Conservation (phyloP, 2,113 vertebrate genomes). For the Zosterops hypoxanthus region DNA sequence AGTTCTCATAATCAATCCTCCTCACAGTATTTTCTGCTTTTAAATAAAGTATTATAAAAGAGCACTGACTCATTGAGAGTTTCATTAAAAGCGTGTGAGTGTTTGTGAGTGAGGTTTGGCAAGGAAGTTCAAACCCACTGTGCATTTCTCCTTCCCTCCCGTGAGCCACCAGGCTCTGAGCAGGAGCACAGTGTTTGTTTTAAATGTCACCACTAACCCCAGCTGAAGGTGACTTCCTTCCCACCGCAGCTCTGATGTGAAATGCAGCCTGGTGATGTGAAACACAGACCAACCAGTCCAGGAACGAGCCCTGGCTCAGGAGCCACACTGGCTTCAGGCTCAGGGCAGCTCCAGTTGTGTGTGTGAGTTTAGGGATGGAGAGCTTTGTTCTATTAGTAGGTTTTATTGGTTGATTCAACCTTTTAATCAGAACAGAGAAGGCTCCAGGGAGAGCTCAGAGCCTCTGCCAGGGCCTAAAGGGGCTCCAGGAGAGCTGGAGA, state of each 20-base stretch:
- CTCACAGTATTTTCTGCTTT: neutral
- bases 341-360: neutral
- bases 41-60: neutral
- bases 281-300: neutral
- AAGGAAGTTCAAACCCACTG: neutral
- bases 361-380: neutral
- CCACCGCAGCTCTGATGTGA: neutral
- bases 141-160: neutral
- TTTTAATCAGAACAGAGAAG: neutral
- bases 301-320: neutral
- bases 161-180: neutral
- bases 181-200: neutral
- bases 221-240: neutral
- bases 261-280: neutral
- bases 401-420: neutral
- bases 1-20: neutral
- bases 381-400: neutral
- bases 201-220: neutral
- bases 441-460: neutral
- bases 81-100: neutral
- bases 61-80: neutral
- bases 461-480: neutral
- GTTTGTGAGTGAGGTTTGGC: neutral
- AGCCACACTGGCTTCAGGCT: neutral
- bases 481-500: neutral